Evolutionary conservation across 2,797 vertebrate species (phyloP), one percentile per base, ranked within the genome.

Genomic region (Danio choprae): DNA sequence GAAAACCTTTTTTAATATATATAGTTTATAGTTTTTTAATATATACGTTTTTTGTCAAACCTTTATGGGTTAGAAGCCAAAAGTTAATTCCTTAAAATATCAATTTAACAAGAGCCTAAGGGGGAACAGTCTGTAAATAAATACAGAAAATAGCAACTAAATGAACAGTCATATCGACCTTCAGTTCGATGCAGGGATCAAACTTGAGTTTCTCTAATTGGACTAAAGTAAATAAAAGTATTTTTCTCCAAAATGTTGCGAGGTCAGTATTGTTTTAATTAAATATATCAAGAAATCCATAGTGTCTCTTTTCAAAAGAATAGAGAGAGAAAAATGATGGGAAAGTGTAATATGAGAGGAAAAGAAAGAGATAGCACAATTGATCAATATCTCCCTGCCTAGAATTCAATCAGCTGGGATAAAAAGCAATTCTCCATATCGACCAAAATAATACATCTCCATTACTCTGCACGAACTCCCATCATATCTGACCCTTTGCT

Each of bases 391-490:
- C 68, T 67, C 80, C 48, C 77, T 63, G 70, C 56, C 83, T 80
- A 60, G 77, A 84, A 87, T 85, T 83, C 77, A 84, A 85, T 88
- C 87, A 86, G 71, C 65, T 15, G 40, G 79, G 83, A 86, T 84
- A 78, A 87, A 84, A 86, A 84, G 77, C 81, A 87, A 86, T 88
- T 81, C 80, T 81, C 74, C 53, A 74, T 76, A 85, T 59, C 81
- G 71, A 41, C 82, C 77, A 79, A 84, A 86, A 84, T 81, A 83
- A 86, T 85, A 82, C 68, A 81, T 84, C 85, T 79, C 83, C 74
- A 80, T 87, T 84, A 84, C 69, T 40, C 64, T 5, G 41, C 80
- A 60, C 62, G 43, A 68, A 82, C 75, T 84, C 69, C 38, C 62
- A 83, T 84, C 74, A 83, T 81, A 75, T 77, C 36, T 64, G 71